Base-by-base conservation (phyloP, 2,888 invertebrate species). In the Drosophila acutilabella region DNA sequence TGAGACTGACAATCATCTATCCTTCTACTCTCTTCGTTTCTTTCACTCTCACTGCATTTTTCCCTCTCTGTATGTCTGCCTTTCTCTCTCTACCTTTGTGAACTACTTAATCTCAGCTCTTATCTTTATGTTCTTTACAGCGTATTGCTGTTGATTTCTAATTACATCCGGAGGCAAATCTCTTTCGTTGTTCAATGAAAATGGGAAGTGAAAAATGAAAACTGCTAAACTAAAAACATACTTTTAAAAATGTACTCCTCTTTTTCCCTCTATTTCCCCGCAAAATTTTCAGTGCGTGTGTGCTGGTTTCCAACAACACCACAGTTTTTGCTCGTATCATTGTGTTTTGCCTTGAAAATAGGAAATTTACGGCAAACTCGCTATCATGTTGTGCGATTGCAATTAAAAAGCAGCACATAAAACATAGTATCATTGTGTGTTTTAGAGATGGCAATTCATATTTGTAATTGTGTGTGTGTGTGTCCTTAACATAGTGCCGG, bases 91-190 rank as follows among this genome's bases (percentile, higher is more conserved):
- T 36, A 4, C 10, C 26, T 4, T 47, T 14, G 1, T 3, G 33
- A n/a, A 0, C 6, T 16, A 5, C 16, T 38, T 36, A 16, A 14
- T 47, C 16, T 38, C 16, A 41, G 2, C 11, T 16, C 26, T 30
- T 61, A 58, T 65, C 41, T 60, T n/a, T 18, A 52, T 16, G 18
- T 11, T 45, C 58, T 14, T 38, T 42, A 44, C 26, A 18, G 20
- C 10, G 41, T 59, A 54, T 69, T 50, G 59, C 66, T 66, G 45
- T 62, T 74, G 59, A 42, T 53, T 80, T 77, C 77, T 81, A 81
- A 81, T 80, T 79, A 68, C 81, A 77, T 72, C 85, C 85, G 77
- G 70, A 77, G 85, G 80, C 85, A 50, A 16, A 26, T 54, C 72
- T 67, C 45, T 54, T 74, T 67, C 45, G 51, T 68, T 70, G 67